phyloP scores from a whole-genome alignment of 2,888 invertebrate genomes.

The Augiades crinisus region DNA sequence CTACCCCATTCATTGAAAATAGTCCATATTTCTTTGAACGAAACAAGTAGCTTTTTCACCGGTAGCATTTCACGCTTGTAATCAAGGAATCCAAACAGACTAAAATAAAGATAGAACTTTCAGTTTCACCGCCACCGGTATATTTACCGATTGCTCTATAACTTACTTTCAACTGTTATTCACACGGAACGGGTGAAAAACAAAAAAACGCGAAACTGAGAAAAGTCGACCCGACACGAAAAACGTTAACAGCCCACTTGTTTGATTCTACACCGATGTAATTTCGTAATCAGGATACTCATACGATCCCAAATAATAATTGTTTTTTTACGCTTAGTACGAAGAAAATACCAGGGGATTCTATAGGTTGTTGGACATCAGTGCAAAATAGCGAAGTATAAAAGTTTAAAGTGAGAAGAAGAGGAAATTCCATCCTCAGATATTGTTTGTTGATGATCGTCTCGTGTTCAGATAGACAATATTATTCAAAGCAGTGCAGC shows the following conservation, averaged over 20 bases:
- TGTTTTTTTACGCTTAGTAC: not conserved
- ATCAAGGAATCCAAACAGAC: no score
- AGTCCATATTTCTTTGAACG: no score
- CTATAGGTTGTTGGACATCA: not conserved
- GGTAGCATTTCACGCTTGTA: no score
- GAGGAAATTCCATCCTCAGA: not conserved
- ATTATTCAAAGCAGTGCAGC: conserved; percentile 6
- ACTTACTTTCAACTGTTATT: conserved; percentile 9
- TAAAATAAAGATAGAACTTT: no score
- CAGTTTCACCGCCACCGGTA: conserved; percentile 2
- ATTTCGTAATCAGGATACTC: not conserved
- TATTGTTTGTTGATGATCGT: no score
- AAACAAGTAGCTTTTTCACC: not conserved
- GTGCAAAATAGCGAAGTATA: not conserved
- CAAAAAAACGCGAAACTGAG: conserved; percentile 1
- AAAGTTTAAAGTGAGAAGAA: not conserved
- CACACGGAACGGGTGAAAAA: not conserved
- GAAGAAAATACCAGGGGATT: no score
- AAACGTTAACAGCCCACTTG: conserved; percentile 11
- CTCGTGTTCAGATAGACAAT: conserved; percentile 9
- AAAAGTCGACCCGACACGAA: conserved; percentile 2
- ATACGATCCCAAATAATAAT: not conserved
- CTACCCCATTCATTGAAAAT: no score
- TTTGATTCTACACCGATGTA: conserved; percentile 8
- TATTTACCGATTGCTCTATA: conserved; percentile 10